Conservation (phyloP, 2,113 vertebrate species). For the Podiceps cristatus region DNA sequence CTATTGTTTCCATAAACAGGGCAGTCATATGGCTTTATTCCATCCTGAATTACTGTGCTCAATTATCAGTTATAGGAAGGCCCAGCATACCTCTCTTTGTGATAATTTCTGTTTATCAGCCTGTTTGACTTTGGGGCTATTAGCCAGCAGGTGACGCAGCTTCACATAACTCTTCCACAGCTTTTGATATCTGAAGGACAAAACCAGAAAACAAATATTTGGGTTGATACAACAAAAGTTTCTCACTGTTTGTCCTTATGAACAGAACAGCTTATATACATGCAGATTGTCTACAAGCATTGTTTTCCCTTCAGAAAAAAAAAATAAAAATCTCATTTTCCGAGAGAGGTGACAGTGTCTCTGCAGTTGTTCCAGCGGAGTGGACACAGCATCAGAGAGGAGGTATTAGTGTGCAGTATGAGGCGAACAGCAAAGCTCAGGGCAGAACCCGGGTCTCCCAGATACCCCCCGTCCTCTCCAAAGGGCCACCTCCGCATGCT, state of each 20-base stretch:
- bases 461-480: not conserved
- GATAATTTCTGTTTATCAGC: conserved; percentile 98
- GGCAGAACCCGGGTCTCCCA: not conserved
- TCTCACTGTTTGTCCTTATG: not conserved
- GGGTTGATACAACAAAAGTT: not conserved
- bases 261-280: not conserved
- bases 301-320: not conserved
- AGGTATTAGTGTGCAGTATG: not conserved
- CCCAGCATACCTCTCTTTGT: conserved; percentile 89
- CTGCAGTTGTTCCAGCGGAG: not conserved
- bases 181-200: conserved; percentile 93
- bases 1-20: not conserved
- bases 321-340: not conserved
- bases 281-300: not conserved
- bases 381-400: not conserved
- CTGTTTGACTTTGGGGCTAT: conserved; percentile 98
- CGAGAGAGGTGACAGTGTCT: not conserved
- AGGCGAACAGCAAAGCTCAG: not conserved
- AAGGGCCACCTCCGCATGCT: not conserved
- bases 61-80: not conserved
- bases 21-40: not conserved
- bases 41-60: not conserved
- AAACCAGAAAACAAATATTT: not conserved
- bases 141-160: conserved; percentile 95
- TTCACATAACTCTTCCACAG: conserved; percentile 99